Evolutionary conservation across 2,888 invertebrate genomes (phyloP), one percentile per base, ranked within the genome.

Genomic region (Emmelina monodactyla): DNA sequence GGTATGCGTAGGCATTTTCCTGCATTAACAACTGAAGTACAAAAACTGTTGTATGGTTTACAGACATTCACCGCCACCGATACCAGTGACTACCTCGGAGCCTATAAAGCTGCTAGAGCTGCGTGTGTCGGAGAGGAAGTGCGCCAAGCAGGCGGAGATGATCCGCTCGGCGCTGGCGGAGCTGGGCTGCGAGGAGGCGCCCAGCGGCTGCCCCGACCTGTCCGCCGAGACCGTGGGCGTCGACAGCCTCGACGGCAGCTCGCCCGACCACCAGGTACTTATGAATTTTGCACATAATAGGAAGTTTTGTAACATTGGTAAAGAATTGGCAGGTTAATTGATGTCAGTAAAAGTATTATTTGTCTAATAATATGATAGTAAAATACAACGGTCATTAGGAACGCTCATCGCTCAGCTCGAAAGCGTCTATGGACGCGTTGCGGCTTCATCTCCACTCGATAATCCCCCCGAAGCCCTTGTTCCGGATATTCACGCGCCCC

Each of bases 161-260:
- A 92, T 93, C 46, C 86, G 89, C 52, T 85, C 87, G 31, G 92
- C 93, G n/a, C 70, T 94, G 39, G 91, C 90, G 39, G 92, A 93
- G 65, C 82, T 93, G 16, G 92, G 93, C 37, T 92, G 92, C 59
- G 92, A 93, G 65, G 92, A 93, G 71, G 84, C 91, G 38, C 93
- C 93, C 11, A 88, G 91, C 5, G 93, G 91, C 33, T 92, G 91
- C 60, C 85, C 85, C 9, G 92, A 92, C 67, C 78, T 92, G n/a
- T 91, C 91, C 55, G 83, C 85, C 7, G 92, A 92, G 69, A 83
- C 91, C 1, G 63, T 85, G 45, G 70, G 85, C 39, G 78, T 87
- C 50, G 75, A 84, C 69, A 66, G 88, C 73, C 53, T 79, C 5
- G 86, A 87, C 42, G 88, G 85, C 41, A 82, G 82, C 58, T 75